phyloP scores from a whole-genome alignment of 2,113 vertebrate genomes.

The Microcebus griseorufus region DNA sequence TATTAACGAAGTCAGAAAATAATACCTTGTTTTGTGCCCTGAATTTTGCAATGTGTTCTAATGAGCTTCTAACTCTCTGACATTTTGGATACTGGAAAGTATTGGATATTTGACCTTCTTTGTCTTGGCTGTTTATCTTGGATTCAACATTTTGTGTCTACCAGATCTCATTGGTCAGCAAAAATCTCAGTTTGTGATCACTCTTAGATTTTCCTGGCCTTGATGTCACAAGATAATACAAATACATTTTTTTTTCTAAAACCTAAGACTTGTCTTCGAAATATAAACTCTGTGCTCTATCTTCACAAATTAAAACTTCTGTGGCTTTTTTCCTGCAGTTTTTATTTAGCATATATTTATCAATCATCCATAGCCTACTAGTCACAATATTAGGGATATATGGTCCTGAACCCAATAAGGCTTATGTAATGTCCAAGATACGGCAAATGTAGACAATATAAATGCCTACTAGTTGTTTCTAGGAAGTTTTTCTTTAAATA shows the following conservation, averaged over 20 bases:
- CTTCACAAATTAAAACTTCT: neutral
- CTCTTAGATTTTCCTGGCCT: neutral
- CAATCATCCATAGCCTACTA: neutral
- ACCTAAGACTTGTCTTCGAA: neutral
- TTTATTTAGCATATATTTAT: neutral
- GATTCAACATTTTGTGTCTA: neutral
- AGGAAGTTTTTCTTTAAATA: neutral
- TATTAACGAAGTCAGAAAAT: neutral
- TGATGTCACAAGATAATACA: neutral
- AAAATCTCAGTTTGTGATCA: constrained; percentile 11
- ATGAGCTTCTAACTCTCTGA: neutral
- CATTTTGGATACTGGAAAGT: neutral
- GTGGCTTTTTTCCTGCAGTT: neutral
- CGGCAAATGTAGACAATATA: neutral
- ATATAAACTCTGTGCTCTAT: neutral
- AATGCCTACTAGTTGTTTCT: neutral
- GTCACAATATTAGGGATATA: neutral
- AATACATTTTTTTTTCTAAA: neutral
- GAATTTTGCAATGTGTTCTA: neutral
- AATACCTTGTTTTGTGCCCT: neutral
- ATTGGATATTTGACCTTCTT: neutral
- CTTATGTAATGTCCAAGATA: neutral
- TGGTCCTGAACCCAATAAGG: neutral
- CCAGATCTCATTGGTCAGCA: neutral
- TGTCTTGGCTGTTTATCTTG: neutral